Base-by-base conservation (phyloP, 2,888 invertebrate genomes). In the Diogma glabrata region DNA sequence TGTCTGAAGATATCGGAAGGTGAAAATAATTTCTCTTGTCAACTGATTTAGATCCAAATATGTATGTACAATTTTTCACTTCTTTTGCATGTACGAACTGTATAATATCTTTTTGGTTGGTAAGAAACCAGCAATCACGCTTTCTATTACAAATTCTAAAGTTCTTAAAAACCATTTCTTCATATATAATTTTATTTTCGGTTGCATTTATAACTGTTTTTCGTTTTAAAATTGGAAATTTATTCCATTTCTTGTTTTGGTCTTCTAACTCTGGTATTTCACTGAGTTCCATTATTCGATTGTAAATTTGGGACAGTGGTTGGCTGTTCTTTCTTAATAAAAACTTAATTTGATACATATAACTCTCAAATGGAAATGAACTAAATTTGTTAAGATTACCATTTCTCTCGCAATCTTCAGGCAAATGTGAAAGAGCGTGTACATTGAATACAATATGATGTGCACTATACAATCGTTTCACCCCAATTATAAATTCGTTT, bases 381-480 rank as follows among this genome's bases (percentile, higher is more conserved):
- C 59, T 58, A 40, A 60, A 58, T 16, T 51, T 49, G 23, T 60
- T 57, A 24, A 60, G 40, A 9, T 26, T 14, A 6, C 58, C 59
- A 53, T 28, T 53, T 12, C 46, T 53, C 52, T 54, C 53, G n/a
- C 50, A 56, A 40, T 59, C 57, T 49, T 54, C 43, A 16, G 56
- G 40, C 8, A 60, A 43, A 53, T 60, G 59, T 24, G 59, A 51
- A 22, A 60, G 51, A 53, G 57, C 57, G 38, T 59, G 59, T 3
- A 60, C 51, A 52, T 60, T 59, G 24, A 57, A 54, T 10, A 55
- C 48, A 19, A 58, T 43, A 51, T 51, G 50, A 20, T 56, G 30
- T 22, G 47, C 14, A 8, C 59, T 58, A 50, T 59, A 61, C 19
- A 61, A 38, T n/a, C 30, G 24, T 43, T 17, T 47, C 45, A 51